Evolutionary conservation across 2,113 vertebrate genomes (phyloP).

Genomic region (Probosciger aterrimus): DNA sequence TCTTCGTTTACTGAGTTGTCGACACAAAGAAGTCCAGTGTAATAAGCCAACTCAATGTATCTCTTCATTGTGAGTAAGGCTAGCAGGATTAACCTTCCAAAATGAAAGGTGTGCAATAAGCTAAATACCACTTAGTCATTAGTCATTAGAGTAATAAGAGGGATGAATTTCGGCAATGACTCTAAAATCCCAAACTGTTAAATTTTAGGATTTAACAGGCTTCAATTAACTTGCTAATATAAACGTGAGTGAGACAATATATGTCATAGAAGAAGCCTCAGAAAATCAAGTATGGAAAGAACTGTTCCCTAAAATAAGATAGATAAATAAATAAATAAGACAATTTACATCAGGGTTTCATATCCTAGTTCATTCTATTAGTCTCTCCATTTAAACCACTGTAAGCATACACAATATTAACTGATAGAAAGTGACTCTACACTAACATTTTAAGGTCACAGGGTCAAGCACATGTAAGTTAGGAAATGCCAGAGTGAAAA

Average conservation of each 20-base stretch:
- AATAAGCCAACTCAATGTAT: background rate
- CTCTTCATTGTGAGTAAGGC: background rate
- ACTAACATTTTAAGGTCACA: background rate
- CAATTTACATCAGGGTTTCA: background rate
- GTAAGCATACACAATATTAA: background rate
- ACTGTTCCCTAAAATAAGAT: background rate
- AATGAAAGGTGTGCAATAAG: constrained; percentile 27
- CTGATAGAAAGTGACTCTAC: background rate
- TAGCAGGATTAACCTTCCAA: constrained; percentile 19
- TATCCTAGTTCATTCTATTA: background rate
- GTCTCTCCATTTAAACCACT: background rate
- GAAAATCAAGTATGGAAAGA: background rate
- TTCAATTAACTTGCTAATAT: background rate
- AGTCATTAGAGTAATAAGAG: background rate
- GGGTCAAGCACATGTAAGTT: background rate
- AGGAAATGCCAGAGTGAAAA: background rate
- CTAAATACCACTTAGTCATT: background rate
- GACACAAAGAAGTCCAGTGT: background rate
- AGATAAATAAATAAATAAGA: background rate
- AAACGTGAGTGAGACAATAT: background rate
- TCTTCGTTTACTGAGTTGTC: background rate
- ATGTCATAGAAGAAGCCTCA: background rate
- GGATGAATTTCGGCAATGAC: background rate
- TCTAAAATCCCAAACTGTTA: background rate
- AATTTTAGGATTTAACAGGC: background rate